These are phyloP conservation scores for Synergus umbraculus DNA, from an alignment of 2,888 invertebrate genomes.

Conservation along the genomic window DNA sequence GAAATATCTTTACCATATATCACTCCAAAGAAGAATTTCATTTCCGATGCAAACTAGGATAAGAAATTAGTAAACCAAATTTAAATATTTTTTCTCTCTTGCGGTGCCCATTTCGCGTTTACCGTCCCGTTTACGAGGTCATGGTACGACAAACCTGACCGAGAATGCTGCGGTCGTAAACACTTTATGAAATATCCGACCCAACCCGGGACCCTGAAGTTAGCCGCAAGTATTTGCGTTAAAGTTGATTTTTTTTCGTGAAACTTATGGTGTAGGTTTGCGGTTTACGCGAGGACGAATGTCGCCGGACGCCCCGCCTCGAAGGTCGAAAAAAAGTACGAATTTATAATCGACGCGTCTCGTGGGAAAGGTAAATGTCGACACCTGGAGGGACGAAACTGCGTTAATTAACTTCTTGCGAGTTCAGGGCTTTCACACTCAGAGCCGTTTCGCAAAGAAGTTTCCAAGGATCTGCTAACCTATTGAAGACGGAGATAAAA, in stretches of 20 bases:
- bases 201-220: not conserved
- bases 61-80: not conserved
- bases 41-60: not conserved
- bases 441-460: not conserved
- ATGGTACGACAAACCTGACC: conserved; percentile 3
- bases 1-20: not conserved
- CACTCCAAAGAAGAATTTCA: not conserved
- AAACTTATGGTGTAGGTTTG: conserved; percentile 1
- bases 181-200: not conserved
- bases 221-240: not conserved
- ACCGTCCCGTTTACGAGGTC: conserved; percentile 1
- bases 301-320: not conserved
- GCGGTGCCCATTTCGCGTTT: not conserved
- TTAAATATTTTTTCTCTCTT: not conserved
- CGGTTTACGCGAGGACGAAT: conserved; percentile 6
- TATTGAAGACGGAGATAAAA: not conserved
- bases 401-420: conserved; percentile 15
- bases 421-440: conserved; percentile 4
- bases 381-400: not conserved
- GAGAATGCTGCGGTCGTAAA: conserved; percentile 6
- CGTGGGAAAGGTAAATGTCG: conserved; percentile 19
- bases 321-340: conserved; percentile 10
- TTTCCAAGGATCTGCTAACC: not conserved
- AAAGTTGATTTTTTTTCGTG: not conserved
- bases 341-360: conserved; percentile 26